Percentiles rank a stretch among this genome's conserved stretches.
These are phyloP conservation scores for Vicugna pacos DNA, from an alignment of 2,113 vertebrate species.

Conservation along the genomic window DNA sequence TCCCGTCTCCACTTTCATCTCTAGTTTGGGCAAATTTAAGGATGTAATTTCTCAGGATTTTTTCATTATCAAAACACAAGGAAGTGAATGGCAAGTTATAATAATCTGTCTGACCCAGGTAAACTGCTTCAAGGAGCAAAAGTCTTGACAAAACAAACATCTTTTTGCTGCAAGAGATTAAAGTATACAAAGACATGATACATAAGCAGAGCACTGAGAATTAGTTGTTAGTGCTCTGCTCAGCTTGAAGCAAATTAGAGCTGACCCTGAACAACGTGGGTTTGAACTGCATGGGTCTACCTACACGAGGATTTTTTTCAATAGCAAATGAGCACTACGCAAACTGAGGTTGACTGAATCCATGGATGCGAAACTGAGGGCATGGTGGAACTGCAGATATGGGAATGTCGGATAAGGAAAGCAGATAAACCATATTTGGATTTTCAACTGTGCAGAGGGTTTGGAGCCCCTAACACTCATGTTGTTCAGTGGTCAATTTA, in stretches of 20 bases:
- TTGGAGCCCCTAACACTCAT: not conserved
- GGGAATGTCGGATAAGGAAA: not conserved
- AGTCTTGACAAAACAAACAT: not conserved
- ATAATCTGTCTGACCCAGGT: not conserved
- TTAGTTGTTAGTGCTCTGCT: not conserved
- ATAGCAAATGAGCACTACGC: not conserved
- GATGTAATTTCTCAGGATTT: conserved; percentile 1
- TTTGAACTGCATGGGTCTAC: not conserved
- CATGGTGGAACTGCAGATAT: not conserved
- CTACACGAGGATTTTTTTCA: not conserved
- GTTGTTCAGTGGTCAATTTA: not conserved
- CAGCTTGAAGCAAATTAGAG: not conserved
- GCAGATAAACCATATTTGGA: not conserved
- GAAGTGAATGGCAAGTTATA: conserved; percentile 28
- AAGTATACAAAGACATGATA: not conserved
- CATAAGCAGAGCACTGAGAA: not conserved
- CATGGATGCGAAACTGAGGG: not conserved
- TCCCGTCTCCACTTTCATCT: not conserved
- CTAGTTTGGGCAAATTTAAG: not conserved
- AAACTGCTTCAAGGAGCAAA: conserved; percentile 42
- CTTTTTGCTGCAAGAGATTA: not conserved
- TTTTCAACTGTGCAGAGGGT: not conserved
- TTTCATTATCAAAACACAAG: conserved; percentile 42
- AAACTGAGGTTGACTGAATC: not conserved
- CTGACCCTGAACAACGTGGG: not conserved